Base-by-base conservation (phyloP, 2,888 invertebrate genomes). In the Troides oblongomaculatus region DNA sequence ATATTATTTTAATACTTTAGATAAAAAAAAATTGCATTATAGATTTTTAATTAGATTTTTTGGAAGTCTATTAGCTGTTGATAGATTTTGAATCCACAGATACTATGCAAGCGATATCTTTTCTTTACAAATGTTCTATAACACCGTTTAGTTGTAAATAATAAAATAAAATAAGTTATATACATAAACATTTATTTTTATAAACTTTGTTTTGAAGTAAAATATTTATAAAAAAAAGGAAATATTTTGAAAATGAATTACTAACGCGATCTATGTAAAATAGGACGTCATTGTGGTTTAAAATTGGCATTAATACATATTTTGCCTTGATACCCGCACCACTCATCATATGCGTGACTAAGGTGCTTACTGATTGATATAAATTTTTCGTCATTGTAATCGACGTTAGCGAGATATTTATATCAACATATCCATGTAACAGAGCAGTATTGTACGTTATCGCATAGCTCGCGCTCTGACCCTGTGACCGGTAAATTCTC, bases 401-500 rank as follows among this genome's bases (percentile, higher is more conserved):
- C 61, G 57, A 25, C 57, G 64, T 69, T 50, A 65, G 70, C 74
- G 72, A 66, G 69, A 76, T 74, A 76, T 79, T 81, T 75, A 76
- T 75, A 76, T 77, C 78, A 76, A 74, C 80, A 81, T 82, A 82
- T 83, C 81, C 43, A 62, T 78, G 78, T 80, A 77, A 80, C 80
- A 74, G 80, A 76, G 73, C 79, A 82, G 82, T 85, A 84, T 79
- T 79, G 81, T 79, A 72, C 73, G 82, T 85, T 90, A 91, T 90
- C 90, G 73, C 75, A 75, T 69, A 72, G 82, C 74, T 80, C 81
- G 75, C 82, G 76, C 80, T 80, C 72, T 84, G 87, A 89, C 89
- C 90, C 81, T 81, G 76, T 85, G 88, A 84, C 90, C 88, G 80
- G 90, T 84, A 83, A 86, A 86, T 86, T 86, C 88, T 89, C 79